Base-by-base conservation (phyloP, 2,888 invertebrate species). In the Cheilosia soror region DNA sequence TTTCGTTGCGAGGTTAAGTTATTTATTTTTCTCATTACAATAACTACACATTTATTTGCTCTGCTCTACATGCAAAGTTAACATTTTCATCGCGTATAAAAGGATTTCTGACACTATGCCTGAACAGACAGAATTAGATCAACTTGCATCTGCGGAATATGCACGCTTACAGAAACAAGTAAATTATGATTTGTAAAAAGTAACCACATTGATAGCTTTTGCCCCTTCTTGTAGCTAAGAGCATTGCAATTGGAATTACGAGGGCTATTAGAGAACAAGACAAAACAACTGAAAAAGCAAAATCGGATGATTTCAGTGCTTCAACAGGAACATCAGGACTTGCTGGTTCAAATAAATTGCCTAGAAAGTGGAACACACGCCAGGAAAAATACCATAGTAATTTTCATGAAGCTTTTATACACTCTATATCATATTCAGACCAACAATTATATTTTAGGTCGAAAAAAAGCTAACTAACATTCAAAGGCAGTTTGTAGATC, bases 131-230 rank as follows among this genome's bases (percentile, higher is more conserved):
- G 96, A 96, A 91, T 93, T 96, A 93, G 96, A 96, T 89, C 94
- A 95, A 89, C 94, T 96, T 89, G 96, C 96, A 2, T 95, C 96
- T 89, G 95, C 95, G 78, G 92, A 98, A 90, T 93, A 97, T 89
- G 93, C 94, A 20, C 95, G 97, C 87, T 92, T 98, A 51, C 96
- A 96, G 88, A 94, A 97, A 89, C 97, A 96, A 93, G 95, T 95
- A 89, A 87, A 9, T 53, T 33, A 51, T 33, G 11, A 7, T 63
- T 25, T 20, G 20, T 15, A 33, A 60, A 3, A 5, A 33, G 13
- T n/a, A 15, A 55, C 11, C 15, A 72, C 2, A 3, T 49, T 5
- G 13, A n/a, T 49, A 27, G 15, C 5, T 0, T 49, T 37, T 40
- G 3, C 2, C 9, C 3, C 13, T 37, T 20, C 37, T 85, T 77